Evolutionary conservation across 2,888 invertebrate genomes (phyloP).

Genomic region (Proisotoma minuta): DNA sequence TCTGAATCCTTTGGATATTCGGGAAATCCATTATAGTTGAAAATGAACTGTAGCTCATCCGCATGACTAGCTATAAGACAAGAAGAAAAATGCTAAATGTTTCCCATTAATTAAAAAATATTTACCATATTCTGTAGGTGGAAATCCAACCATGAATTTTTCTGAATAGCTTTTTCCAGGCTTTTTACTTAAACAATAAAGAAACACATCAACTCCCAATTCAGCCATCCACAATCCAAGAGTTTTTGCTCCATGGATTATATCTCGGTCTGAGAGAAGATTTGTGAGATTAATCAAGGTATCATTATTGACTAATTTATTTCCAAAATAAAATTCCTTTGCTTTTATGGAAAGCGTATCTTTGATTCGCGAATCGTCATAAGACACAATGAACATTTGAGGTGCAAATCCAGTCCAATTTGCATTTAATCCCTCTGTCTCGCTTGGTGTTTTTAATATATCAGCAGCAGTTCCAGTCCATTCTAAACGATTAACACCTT

Average conservation of each 20-base stretch:
- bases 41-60: constrained; percentile 32
- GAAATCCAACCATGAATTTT: neutral
- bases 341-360: no score
- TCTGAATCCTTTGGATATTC: constrained; percentile 18
- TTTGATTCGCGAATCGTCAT: no score
- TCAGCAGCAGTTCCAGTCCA: neutral
- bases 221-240: constrained; percentile 3
- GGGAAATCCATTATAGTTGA: constrained; percentile 29
- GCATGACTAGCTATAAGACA: constrained; percentile 21
- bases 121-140: neutral
- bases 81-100: neutral
- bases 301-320: constrained; percentile 12
- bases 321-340: constrained; percentile 20
- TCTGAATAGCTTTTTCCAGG: constrained; percentile 14
- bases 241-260: constrained; percentile 7
- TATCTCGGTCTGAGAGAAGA: neutral
- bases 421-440: no score
- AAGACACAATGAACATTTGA: no score
- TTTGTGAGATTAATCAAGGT: constrained; percentile 1
- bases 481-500: constrained; percentile 7
- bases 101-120: neutral
- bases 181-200: constrained; percentile 18
- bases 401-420: neutral
- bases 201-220: neutral
- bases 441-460: no score